Evolutionary conservation across 2,113 vertebrate genomes (phyloP), one percentile per base, ranked within the genome.

Genomic region (Oncorhynchus tshawytscha): DNA sequence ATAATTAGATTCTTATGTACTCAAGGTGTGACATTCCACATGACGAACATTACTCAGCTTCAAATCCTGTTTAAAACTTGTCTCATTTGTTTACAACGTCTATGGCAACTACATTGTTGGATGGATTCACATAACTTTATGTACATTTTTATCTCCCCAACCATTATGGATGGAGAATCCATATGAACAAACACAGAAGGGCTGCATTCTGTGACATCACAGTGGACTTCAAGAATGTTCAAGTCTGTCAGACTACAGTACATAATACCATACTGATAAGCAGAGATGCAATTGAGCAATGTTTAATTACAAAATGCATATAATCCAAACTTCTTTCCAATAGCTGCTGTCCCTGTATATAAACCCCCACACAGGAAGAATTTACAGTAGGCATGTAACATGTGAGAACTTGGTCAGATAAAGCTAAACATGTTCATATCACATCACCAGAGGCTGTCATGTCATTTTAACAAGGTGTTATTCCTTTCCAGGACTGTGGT

Each of bases 261-360:
- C 16, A 13, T 5, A 62, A 29, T 29, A 49, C 31, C 11, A 1
- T 48, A 34, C 18, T 31, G 24, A 51, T 45, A 2, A 45, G 39
- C 39, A 45, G 9, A 45, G 39, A 45, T 45, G 45, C 15, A n/a
- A 29, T 48, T 45, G 15, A n/a, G 15, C 49, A 18, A 39, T 31
- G 15, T 51, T 15, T 13, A 4, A 24, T 39, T 39, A 39, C 3
- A 39, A 67, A 27, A 57, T 20, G 3, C 6, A 65, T 65, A 24
- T 15, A 29, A 27, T 60, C 13, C 24, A 27, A 18, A 45, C 48
- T 66, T 7, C 5, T 22, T 25, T 22, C 65, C 25, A 75, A 67
- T 80, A 99, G 97, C 94, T 99, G 83, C 90, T 98, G 71, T 98
- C 97, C 59, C 96, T 99, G 93, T 99, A 98, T 90, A 74, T 98